Conservation (phyloP, 2,888 invertebrate genomes). For the Psylliodes chrysocephalus region DNA sequence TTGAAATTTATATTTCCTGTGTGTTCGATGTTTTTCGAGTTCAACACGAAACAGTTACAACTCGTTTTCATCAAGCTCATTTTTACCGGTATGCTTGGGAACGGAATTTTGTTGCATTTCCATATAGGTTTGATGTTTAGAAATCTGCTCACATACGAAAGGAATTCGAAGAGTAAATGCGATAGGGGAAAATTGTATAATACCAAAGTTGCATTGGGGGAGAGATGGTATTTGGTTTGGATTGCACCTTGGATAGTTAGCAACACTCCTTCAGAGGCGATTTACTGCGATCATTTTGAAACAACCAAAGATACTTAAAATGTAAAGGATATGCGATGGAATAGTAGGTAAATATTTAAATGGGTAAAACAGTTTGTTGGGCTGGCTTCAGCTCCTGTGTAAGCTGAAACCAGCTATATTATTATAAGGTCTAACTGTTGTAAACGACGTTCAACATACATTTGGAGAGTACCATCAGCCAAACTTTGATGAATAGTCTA, state of each 20-base stretch:
- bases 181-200: conserved; percentile 79
- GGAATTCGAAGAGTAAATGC: conserved; percentile 70
- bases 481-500: too few species aligned
- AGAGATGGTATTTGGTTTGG: conserved; percentile 84
- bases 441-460: too few species aligned
- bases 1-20: conserved; percentile 79
- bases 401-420: too few species aligned
- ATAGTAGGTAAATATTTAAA: too few species aligned
- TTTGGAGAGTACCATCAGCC: too few species aligned
- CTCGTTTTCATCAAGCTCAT: conserved; percentile 77
- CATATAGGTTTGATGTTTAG: conserved; percentile 76
- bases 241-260: conserved; percentile 82
- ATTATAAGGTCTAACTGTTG: too few species aligned
- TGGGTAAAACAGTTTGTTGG: too few species aligned
- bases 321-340: too few species aligned
- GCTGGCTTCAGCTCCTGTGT: too few species aligned
- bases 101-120: conserved; percentile 75
- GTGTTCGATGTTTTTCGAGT: conserved; percentile 75
- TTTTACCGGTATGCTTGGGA: conserved; percentile 73
- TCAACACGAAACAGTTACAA: conserved; percentile 73
- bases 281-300: conserved; percentile 71
- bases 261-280: conserved; percentile 81
- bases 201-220: conserved; percentile 81
- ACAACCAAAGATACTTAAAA: too few species aligned
- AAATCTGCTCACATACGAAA: conserved; percentile 83